Evolutionary conservation across 2,113 vertebrate genomes (phyloP).

Genomic region (Taxidea taxus): DNA sequence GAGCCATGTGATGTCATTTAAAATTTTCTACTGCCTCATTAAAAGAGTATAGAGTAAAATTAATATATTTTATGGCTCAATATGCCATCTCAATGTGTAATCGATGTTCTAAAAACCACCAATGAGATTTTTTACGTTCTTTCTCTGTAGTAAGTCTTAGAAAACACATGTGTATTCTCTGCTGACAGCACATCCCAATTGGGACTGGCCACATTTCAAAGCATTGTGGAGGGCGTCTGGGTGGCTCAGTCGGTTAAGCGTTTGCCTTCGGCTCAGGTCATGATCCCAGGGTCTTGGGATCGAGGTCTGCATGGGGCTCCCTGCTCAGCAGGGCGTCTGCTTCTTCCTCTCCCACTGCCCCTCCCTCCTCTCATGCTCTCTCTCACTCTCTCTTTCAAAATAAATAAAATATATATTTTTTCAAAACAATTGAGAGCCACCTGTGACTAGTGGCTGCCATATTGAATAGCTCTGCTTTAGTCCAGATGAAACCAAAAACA

Average conservation of each 20-base stretch:
- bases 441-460: fast-evolving
- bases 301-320: too few relatives aligned
- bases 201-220: background rate
- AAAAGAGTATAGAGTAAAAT: background rate
- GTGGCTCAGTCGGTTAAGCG: too few relatives aligned
- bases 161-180: background rate
- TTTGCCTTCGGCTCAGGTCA: too few relatives aligned
- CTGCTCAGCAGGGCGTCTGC: too few relatives aligned
- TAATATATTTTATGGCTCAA: background rate
- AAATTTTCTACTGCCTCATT: background rate
- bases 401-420: too few relatives aligned
- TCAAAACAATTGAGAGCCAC: background rate
- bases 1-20: too few relatives aligned
- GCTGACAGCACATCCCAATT: fast-evolving
- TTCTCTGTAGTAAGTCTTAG: background rate
- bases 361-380: too few relatives aligned
- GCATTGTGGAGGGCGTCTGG: too few relatives aligned
- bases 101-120: background rate
- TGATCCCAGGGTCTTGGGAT: too few relatives aligned
- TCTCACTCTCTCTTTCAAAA: too few relatives aligned
- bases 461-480: fast-evolving
- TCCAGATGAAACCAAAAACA: background rate
- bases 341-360: too few relatives aligned
- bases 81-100: background rate
- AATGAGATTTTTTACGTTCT: background rate